These are phyloP conservation scores for Ennomos erosarius DNA, from an alignment of 2,888 invertebrate genomes.

Conservation along the genomic window DNA sequence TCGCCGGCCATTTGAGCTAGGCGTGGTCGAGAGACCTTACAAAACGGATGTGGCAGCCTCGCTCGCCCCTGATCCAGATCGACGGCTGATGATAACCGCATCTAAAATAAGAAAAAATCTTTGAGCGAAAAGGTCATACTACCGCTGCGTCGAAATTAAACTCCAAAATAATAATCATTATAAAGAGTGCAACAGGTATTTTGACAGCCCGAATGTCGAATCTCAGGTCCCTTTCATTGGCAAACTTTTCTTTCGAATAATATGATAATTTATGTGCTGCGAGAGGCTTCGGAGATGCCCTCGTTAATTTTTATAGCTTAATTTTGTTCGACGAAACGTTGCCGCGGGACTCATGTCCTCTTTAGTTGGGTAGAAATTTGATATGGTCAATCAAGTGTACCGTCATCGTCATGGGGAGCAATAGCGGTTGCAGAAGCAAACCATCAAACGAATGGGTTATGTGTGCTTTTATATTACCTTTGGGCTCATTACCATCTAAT, in stretches of 20 bases:
- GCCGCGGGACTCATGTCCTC: slow-evolving; percentile 26
- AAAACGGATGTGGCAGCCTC: slow-evolving; percentile 80
- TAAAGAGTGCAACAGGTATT: slow-evolving; percentile 64
- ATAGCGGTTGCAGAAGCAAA: neutral
- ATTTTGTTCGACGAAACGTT: slow-evolving; percentile 55
- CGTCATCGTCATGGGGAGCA: neutral
- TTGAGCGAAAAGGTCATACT: slow-evolving; percentile 81
- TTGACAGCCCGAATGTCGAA: slow-evolving; percentile 69
- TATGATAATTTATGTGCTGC: slow-evolving; percentile 56
- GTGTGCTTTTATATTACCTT: too few relatives aligned
- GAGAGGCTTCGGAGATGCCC: slow-evolving; percentile 55
- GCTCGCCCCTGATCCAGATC: slow-evolving; percentile 66
- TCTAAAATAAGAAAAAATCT: slow-evolving; percentile 65
- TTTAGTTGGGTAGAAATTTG: slow-evolving; percentile 15
- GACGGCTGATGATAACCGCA: slow-evolving; percentile 74
- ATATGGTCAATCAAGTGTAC: slow-evolving; percentile 27
- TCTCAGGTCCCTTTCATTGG: slow-evolving; percentile 50
- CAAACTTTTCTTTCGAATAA: slow-evolving; percentile 43
- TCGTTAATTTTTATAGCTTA: slow-evolving; percentile 73
- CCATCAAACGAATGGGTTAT: neutral
- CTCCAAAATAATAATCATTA: slow-evolving; percentile 77
- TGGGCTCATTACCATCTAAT: too few relatives aligned
- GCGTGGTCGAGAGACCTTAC: slow-evolving; percentile 77
- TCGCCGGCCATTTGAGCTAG: slow-evolving; percentile 64
- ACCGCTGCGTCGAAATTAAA: slow-evolving; percentile 72